Conservation (phyloP, 2,113 vertebrate genomes). For the Bubo blakistoni region DNA sequence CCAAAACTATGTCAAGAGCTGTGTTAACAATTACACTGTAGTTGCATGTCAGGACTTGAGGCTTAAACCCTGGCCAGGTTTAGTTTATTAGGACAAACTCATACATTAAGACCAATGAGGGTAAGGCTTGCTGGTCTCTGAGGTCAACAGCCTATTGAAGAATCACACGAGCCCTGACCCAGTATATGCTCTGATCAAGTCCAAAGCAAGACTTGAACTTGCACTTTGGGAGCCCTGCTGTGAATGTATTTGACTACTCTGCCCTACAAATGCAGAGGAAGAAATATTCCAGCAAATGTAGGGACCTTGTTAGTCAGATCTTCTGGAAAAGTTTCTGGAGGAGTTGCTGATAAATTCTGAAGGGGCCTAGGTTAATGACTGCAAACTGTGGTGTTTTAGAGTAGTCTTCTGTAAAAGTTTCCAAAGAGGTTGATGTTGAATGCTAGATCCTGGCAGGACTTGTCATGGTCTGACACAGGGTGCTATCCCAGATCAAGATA, state of each 20-base stretch:
- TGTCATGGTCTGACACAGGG: not conserved
- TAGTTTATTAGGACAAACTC: not conserved
- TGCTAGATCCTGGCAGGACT: not conserved
- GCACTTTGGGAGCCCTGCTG: not conserved
- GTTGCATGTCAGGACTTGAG: not conserved
- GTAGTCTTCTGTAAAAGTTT: not conserved
- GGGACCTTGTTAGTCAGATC: not conserved
- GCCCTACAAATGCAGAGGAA: not conserved
- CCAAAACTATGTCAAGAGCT: not conserved
- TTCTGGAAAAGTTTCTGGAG: not conserved
- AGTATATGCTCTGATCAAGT: not conserved
- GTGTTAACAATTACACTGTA: not conserved
- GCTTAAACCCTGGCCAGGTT: not conserved
- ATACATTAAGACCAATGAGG: not conserved
- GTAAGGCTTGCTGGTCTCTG: not conserved
- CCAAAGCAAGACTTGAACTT: not conserved
- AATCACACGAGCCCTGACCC: not conserved
- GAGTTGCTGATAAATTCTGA: not conserved
- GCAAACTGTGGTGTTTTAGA: not conserved
- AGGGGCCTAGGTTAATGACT: not conserved
- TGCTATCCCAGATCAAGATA: not conserved
- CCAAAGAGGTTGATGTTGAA: fast-evolving
- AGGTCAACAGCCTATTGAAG: not conserved
- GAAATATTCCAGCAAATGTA: not conserved
- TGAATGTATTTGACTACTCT: not conserved